These are phyloP conservation scores for Opisthograptis luteolata DNA, from an alignment of 2,888 invertebrate genomes.

Conservation along the genomic window DNA sequence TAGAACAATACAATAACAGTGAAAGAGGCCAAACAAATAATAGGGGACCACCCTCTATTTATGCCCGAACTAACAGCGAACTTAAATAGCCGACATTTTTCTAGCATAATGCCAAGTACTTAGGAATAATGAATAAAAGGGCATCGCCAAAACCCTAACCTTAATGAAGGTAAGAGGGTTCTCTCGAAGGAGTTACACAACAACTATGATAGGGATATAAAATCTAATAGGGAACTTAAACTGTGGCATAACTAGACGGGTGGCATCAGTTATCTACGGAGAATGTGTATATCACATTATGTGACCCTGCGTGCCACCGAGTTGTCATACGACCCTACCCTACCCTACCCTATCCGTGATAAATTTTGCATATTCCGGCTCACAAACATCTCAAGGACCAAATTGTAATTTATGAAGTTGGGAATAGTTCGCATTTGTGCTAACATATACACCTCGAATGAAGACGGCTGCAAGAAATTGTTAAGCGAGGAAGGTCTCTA, in stretches of 20 bases:
- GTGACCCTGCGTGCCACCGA: conserved; percentile 43
- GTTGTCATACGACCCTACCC: conserved; percentile 45
- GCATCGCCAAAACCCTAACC: conserved; percentile 50
- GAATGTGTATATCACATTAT: conserved; percentile 39
- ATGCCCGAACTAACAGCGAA: conserved; percentile 61
- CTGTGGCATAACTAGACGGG: conserved; percentile 49
- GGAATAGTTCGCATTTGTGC: conserved; percentile 27
- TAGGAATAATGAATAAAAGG: conserved; percentile 72
- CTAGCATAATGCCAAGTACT: conserved; percentile 63
- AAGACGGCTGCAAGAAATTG: background rate
- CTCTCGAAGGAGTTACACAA: conserved; percentile 66
- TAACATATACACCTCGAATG: conserved; percentile 2
- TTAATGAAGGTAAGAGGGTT: conserved; percentile 69
- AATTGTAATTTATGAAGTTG: conserved; percentile 32
- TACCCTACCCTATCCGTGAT: conserved; percentile 39
- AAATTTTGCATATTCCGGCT: conserved; percentile 44
- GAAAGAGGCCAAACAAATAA: conserved; percentile 40
- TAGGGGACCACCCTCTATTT: conserved; percentile 45
- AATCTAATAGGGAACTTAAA: conserved; percentile 72
- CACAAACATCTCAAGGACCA: conserved; percentile 46
- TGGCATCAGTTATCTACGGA: conserved; percentile 47
- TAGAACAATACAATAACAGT: conserved; percentile 41
- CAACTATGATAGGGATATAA: conserved; percentile 72
- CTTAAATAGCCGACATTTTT: conserved; percentile 64
- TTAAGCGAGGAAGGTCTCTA: conserved; percentile 25